Percentiles rank a stretch among this genome's conserved stretches.
These are phyloP conservation scores for Poeciliopsis turrubarensis DNA, from an alignment of 2,113 vertebrate species.

Conservation along the genomic window DNA sequence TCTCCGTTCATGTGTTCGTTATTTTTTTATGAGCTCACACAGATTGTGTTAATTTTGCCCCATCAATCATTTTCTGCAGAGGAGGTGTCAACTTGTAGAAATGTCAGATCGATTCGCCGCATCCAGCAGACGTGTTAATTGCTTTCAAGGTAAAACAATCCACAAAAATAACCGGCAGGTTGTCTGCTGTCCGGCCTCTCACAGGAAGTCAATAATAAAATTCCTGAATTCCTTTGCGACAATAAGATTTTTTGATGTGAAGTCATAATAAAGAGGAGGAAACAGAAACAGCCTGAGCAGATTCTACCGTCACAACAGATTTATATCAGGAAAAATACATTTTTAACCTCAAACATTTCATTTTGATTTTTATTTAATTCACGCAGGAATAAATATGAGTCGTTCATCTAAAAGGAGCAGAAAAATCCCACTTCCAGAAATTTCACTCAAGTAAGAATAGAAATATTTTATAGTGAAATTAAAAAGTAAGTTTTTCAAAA, in stretches of 20 bases:
- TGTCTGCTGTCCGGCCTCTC: conserved; percentile 13
- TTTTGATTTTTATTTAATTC: too few relatives aligned
- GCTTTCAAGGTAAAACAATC: conserved; percentile 5
- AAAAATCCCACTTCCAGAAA: too few relatives aligned
- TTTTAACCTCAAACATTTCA: neutral
- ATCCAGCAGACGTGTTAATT: conserved; percentile 32
- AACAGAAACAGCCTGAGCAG: neutral
- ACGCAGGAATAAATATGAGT: too few relatives aligned
- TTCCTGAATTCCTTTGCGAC: conserved; percentile 13
- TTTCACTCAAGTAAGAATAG: too few relatives aligned
- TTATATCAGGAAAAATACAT: neutral
- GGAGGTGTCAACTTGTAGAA: conserved; percentile 23
- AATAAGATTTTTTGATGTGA: conserved; percentile 1
- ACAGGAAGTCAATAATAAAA: conserved; percentile 18
- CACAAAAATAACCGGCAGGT: conserved; percentile 8
- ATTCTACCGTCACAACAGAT: too few relatives aligned
- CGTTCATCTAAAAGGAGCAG: too few relatives aligned
- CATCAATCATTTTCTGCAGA: conserved; percentile 22
- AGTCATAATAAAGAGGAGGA: neutral
- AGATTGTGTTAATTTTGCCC: neutral
- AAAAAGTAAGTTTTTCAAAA: too few relatives aligned
- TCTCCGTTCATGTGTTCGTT: conserved; percentile 10
- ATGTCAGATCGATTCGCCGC: conserved; percentile 29
- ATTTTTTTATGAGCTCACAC: conserved; percentile 7
- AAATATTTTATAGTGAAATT: too few relatives aligned